Percentiles rank a stretch among this genome's conserved stretches.
phyloP scores from a whole-genome alignment of 30 jellyfish, hydroid and myxozoan genomes.

The Turritopsis dohrnii region DNA sequence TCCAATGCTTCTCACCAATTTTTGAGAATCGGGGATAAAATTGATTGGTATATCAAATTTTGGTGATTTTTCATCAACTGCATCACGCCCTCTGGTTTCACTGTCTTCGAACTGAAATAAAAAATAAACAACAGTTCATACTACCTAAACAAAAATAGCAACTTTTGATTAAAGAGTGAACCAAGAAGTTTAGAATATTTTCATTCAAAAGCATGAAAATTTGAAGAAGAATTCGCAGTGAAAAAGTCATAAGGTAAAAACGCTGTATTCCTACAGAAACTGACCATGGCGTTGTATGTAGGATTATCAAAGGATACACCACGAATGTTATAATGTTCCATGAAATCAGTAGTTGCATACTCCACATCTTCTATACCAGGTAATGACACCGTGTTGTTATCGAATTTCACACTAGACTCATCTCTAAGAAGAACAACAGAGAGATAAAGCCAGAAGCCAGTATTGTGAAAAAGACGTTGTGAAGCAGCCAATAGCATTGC shows the following conservation, averaged over 20 bases:
- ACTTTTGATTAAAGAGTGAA: too few relatives aligned
- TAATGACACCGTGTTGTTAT: not conserved
- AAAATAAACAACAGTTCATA: too few relatives aligned
- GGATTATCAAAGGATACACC: conserved; percentile 8
- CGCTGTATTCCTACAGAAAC: too few relatives aligned
- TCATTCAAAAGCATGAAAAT: too few relatives aligned
- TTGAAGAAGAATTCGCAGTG: too few relatives aligned
- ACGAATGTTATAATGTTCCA: not conserved
- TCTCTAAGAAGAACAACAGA: not conserved
- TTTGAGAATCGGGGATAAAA: not conserved
- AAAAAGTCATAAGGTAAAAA: too few relatives aligned
- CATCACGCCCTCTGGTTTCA: not conserved
- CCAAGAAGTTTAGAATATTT: too few relatives aligned
- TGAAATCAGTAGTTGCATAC: not conserved
- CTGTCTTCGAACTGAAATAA: not conserved
- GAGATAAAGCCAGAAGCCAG: not conserved
- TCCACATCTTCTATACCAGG: conserved; percentile 15
- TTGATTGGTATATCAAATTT: not conserved
- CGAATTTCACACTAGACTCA: conserved; percentile 1
- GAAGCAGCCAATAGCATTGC: not conserved
- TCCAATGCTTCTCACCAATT: not conserved
- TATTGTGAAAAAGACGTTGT: not conserved
- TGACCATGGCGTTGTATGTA: conserved; percentile 4
- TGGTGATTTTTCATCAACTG: not conserved
- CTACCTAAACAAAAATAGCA: too few relatives aligned